These are phyloP conservation scores for Aspidiotus destructor DNA, from an alignment of 2,888 invertebrate genomes.

Conservation along the genomic window DNA sequence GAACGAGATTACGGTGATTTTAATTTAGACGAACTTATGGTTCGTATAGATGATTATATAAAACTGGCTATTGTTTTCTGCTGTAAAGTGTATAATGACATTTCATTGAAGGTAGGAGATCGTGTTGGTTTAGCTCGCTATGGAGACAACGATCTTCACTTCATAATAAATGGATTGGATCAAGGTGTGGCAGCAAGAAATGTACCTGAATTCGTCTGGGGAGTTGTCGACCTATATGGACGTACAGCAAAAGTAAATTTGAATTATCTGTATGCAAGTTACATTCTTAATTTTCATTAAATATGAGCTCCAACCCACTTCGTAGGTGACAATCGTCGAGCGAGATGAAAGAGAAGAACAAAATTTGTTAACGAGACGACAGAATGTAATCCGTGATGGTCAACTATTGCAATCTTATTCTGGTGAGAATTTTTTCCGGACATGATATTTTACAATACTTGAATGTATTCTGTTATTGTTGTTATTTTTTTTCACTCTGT, in stretches of 20 bases:
- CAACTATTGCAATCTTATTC: slow-evolving; percentile 41
- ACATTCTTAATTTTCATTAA: slow-evolving; percentile 31
- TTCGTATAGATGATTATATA: slow-evolving; percentile 40
- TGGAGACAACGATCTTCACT: slow-evolving; percentile 74
- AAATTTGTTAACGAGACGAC: slow-evolving; percentile 60
- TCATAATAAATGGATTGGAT: slow-evolving; percentile 84
- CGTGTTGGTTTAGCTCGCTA: slow-evolving; percentile 85
- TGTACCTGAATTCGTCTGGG: slow-evolving; percentile 76
- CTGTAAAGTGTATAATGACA: not conserved
- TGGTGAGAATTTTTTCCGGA: slow-evolving; percentile 37
- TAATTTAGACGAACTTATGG: slow-evolving; percentile 84
- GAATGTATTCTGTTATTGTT: not conserved
- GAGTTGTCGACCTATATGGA: slow-evolving; percentile 88
- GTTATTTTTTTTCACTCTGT: slow-evolving; percentile 7
- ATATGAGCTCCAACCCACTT: not conserved
- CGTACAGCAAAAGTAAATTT: slow-evolving; percentile 69
- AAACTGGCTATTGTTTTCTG: not conserved
- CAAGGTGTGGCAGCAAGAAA: slow-evolving; percentile 82
- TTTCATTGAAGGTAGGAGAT: slow-evolving; percentile 63
- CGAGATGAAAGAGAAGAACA: slow-evolving; percentile 67
- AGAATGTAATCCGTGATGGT: slow-evolving; percentile 49
- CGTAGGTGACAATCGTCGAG: slow-evolving; percentile 70
- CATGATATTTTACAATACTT: not conserved
- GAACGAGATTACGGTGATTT: slow-evolving; percentile 85
- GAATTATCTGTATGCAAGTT: slow-evolving; percentile 12